Percentiles rank a stretch among this genome's conserved stretches.
These are phyloP conservation scores for Epinotia ramella DNA, from an alignment of 2,888 invertebrate species.

Conservation along the genomic window DNA sequence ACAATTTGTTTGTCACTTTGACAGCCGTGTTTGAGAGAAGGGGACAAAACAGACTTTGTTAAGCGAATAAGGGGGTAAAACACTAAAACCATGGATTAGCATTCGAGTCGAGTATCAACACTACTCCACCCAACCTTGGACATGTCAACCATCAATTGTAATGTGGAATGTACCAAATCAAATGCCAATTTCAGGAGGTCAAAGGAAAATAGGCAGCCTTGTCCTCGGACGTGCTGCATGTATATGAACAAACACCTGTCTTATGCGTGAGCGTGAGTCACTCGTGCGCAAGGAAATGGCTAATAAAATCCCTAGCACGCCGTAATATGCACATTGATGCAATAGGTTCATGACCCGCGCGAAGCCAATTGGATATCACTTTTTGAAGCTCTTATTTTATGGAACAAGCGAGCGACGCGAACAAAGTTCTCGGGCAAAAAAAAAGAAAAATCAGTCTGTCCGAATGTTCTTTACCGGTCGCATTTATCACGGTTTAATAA, in stretches of 20 bases:
- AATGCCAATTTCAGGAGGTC: conserved; percentile 30
- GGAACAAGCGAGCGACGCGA: no score
- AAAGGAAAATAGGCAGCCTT: conserved; percentile 28
- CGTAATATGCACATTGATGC: conserved; percentile 12
- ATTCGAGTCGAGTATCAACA: conserved; percentile 27
- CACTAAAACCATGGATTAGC: neutral
- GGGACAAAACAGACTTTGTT: no score
- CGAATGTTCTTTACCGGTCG: no score
- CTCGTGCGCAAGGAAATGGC: conserved; percentile 16
- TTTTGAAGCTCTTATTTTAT: no score
- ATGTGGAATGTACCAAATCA: conserved; percentile 15
- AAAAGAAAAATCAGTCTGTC: no score
- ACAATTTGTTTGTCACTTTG: no score
- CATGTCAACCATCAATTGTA: conserved; percentile 6
- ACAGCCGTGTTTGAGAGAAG: no score
- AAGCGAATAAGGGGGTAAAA: no score
- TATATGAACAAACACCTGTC: neutral
- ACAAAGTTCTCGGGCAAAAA: no score
- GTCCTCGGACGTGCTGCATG: conserved; percentile 23
- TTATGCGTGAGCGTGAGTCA: conserved; percentile 36
- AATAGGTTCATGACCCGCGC: conserved; percentile 15
- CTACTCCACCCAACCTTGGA: conserved; percentile 4
- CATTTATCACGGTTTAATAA: no score
- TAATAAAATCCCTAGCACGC: conserved; percentile 16
- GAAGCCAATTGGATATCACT: no score